Conservation (phyloP, 1,140 invertebrate genomes). For the Panagrolaimus sp. region DNA sequence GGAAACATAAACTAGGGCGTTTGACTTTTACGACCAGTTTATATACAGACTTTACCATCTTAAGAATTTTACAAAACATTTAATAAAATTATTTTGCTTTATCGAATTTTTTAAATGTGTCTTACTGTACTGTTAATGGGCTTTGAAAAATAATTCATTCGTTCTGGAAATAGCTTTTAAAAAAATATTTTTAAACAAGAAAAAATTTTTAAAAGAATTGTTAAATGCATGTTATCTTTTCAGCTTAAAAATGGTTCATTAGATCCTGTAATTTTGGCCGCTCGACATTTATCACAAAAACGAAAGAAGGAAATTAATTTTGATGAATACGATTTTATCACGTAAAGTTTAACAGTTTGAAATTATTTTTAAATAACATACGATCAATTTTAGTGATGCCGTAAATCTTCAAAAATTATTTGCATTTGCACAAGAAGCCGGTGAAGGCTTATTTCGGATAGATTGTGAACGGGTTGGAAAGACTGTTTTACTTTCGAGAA, state of each 20-base stretch:
- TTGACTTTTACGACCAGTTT: too few relatives aligned
- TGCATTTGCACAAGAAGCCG: conserved; percentile 56
- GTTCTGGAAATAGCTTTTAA: neutral
- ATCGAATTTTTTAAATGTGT: too few relatives aligned
- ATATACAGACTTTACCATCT: too few relatives aligned
- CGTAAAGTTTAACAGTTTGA: conserved; percentile 16
- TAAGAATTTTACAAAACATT: too few relatives aligned
- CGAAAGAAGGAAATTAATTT: conserved; percentile 56
- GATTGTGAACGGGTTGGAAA: conserved; percentile 58
- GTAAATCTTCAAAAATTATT: conserved; percentile 57
- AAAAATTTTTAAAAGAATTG: too few relatives aligned
- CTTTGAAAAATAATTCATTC: too few relatives aligned
- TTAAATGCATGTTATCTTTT: neutral
- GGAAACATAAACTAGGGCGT: too few relatives aligned
- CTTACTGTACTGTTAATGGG: too few relatives aligned
- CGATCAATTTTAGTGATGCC: conserved; percentile 32
- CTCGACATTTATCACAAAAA: conserved; percentile 46
- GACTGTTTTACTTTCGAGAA: conserved; percentile 51
- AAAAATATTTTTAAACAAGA: neutral
- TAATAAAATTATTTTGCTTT: too few relatives aligned
- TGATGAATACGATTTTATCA: conserved; percentile 55
- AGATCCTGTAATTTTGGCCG: conserved; percentile 53
- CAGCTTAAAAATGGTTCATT: conserved; percentile 41
- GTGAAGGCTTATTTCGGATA: conserved; percentile 53
- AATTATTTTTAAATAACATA: neutral